Evolutionary conservation across 2,797 vertebrate genomes (phyloP), one percentile per base, ranked within the genome.

Genomic region (Melanotaenia trifasciata): DNA sequence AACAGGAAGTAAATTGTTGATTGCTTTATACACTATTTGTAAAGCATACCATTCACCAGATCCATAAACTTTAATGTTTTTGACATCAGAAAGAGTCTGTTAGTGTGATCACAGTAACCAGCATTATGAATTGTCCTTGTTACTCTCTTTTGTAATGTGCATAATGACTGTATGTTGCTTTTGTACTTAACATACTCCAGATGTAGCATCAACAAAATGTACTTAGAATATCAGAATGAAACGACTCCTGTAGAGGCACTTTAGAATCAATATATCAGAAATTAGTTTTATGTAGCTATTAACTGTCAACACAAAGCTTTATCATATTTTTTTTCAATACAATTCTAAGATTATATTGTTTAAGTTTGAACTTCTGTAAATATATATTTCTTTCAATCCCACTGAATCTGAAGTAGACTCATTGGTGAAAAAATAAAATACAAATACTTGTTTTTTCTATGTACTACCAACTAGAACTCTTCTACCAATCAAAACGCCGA

Each of bases 401-500:
- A 51, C 10, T 7, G 3, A 51, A n/a, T 51, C 1, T 14, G 24
- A 54, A 13, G 2, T 28, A 54, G 22, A 54, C 26, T 35, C 40
- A 26, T 6, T 20, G 24, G 3, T 50, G 24, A 22, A 20, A 59
- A 11, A 26, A 3, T 18, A 9, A 43, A 43, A 18, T 13, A 5
- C 14, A 18, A 40, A 40, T 3, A 8, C 12, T 38, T 11, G 0
- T 3, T 43, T 6, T 16, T 16, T 13, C 2, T 58, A 3, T 36
- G 64, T 53, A 74, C 43, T 43, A 66, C 35, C 70, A 61, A 54
- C 53, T 78, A 51, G 24, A 84, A 76, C 65, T 84, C 18, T 67
- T 70, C 22, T 65, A 79, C 94, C 93, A 94, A 94, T 95, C 90
- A 90, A 70, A 69, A 57, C n/a, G 69, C 83, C 14, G 0, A 26